phyloP scores from a whole-genome alignment of 1,140 invertebrate genomes.

The Drosophila arawakana region DNA sequence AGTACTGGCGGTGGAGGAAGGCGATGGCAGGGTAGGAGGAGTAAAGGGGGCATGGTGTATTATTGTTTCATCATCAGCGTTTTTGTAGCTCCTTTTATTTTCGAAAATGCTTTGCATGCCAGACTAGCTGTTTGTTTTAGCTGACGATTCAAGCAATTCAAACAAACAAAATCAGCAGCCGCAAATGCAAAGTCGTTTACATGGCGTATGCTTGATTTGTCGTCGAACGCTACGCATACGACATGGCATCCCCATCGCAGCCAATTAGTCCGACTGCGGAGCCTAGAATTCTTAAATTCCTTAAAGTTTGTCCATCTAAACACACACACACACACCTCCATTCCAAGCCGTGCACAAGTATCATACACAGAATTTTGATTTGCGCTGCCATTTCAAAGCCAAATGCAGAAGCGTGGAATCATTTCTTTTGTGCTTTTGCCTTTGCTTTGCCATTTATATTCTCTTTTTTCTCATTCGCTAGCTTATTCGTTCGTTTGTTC shows the following conservation, averaged over 20 bases:
- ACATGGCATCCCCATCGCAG: conserved; percentile 55
- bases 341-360: conserved; percentile 34
- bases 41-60: neutral
- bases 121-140: conserved; percentile 41
- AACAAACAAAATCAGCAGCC: conserved; percentile 50
- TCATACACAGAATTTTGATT: conserved; percentile 81
- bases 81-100: conserved; percentile 35
- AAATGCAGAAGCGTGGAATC: conserved; percentile 9
- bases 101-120: conserved; percentile 48
- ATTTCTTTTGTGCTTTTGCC: conserved; percentile 40
- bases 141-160: conserved; percentile 42
- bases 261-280: conserved; percentile 57
- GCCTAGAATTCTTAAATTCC: conserved; percentile 37
- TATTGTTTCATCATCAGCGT: conserved; percentile 20
- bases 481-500: conserved; percentile 21
- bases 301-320: conserved; percentile 51
- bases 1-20: neutral
- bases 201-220: conserved; percentile 78
- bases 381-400: conserved; percentile 41
- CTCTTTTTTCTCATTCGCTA: conserved; percentile 1
- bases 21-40: neutral
- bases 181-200: conserved; percentile 53
- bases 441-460: conserved; percentile 48
- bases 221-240: conserved; percentile 75
- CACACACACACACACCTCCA: neutral